Evolutionary conservation across 2,888 invertebrate genomes (phyloP).

Genomic region (Archips xylosteana): DNA sequence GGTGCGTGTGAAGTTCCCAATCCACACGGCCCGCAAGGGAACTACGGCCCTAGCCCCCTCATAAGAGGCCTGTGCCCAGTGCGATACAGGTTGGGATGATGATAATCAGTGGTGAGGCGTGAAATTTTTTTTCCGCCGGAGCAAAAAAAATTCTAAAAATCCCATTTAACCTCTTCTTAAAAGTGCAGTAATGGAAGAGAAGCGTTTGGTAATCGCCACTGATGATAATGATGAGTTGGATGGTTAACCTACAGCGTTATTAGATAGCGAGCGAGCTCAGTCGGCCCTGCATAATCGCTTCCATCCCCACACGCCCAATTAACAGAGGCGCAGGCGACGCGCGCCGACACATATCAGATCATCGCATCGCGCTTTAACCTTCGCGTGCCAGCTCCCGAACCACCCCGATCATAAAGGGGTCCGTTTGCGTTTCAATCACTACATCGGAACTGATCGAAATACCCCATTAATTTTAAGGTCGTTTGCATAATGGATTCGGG

Average conservation of each 20-base stretch:
- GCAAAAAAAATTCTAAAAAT: too few relatives aligned
- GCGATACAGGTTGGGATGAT: too few relatives aligned
- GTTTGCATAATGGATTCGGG: constrained; percentile 56
- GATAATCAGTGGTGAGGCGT: too few relatives aligned
- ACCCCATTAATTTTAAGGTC: constrained; percentile 51
- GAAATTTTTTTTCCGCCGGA: too few relatives aligned
- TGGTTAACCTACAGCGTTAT: neutral
- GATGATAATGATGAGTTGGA: neutral
- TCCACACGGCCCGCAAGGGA: too few relatives aligned
- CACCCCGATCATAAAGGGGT: constrained; percentile 62
- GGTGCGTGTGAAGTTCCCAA: too few relatives aligned
- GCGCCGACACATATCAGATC: constrained; percentile 57
- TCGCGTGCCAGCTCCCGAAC: constrained; percentile 56
- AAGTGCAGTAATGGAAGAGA: too few relatives aligned
- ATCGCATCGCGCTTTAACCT: constrained; percentile 57
- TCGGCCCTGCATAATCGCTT: constrained; percentile 7
- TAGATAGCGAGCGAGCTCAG: neutral
- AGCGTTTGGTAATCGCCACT: too few relatives aligned
- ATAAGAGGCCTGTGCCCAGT: too few relatives aligned
- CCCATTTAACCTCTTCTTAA: too few relatives aligned
- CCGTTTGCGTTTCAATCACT: constrained; percentile 66
- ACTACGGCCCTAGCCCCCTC: too few relatives aligned
- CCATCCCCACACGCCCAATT: constrained; percentile 59
- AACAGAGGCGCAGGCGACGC: constrained; percentile 67
- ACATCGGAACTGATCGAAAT: constrained; percentile 50